Conservation (phyloP, 1,140 invertebrate species). For the Drosophila biarmipes region DNA sequence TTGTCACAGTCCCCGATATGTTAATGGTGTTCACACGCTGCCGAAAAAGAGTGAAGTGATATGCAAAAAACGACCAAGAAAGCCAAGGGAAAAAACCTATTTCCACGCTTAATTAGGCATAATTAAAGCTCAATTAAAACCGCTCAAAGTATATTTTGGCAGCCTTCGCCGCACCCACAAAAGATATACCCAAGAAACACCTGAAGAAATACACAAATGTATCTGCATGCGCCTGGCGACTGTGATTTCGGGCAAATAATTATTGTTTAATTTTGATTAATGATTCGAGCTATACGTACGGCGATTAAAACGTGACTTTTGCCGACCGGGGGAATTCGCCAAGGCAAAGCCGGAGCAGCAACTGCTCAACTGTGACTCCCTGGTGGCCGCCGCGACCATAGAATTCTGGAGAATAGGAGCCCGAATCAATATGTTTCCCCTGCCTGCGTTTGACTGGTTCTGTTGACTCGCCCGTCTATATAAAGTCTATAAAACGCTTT, state of each 20-base stretch:
- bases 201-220: slow-evolving; percentile 32
- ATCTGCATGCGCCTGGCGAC: slow-evolving; percentile 5
- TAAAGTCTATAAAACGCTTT: slow-evolving; percentile 82
- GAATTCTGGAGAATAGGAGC: slow-evolving; percentile 64
- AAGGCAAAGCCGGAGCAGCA: slow-evolving; percentile 46
- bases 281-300: slow-evolving; percentile 63
- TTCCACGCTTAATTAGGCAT: slow-evolving; percentile 74
- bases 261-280: slow-evolving; percentile 83
- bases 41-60: slow-evolving; percentile 47
- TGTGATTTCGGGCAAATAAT: slow-evolving; percentile 68
- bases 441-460: slow-evolving; percentile 23
- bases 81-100: slow-evolving; percentile 21
- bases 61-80: slow-evolving; percentile 30
- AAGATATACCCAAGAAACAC: slow-evolving; percentile 26
- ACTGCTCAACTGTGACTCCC: slow-evolving; percentile 55
- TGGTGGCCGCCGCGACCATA: slow-evolving; percentile 22
- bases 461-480: slow-evolving; percentile 53
- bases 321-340: slow-evolving; percentile 32
- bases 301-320: slow-evolving; percentile 80
- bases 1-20: slow-evolving; percentile 16
- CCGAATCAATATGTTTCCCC: slow-evolving; percentile 62
- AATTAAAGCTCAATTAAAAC: slow-evolving; percentile 80
- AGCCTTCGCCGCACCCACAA: slow-evolving; percentile 61
- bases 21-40: slow-evolving; percentile 66
- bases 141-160: slow-evolving; percentile 42